Conservation (phyloP, 2,797 vertebrate genomes). For the Epinephelus coioides region DNA sequence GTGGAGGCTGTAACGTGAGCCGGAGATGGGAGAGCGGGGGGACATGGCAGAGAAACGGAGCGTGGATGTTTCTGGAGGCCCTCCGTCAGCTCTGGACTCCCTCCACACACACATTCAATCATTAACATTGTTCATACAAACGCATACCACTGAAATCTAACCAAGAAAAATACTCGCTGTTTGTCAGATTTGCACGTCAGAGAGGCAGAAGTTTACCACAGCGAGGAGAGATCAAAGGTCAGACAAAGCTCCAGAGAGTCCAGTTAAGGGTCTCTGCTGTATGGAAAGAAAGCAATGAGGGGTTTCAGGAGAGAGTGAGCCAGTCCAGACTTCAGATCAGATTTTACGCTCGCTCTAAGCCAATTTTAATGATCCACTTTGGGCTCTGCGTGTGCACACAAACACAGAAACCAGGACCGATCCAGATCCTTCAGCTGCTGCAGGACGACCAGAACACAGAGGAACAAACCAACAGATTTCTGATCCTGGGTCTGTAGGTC, state of each 20-base stretch:
- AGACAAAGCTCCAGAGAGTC: background rate
- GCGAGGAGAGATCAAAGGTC: constrained; percentile 39
- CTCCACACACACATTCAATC: constrained; percentile 61
- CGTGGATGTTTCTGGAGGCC: constrained; percentile 41
- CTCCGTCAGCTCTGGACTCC: constrained; percentile 25
- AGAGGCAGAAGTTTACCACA: constrained; percentile 39
- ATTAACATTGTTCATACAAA: constrained; percentile 69
- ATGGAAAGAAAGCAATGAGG: background rate
- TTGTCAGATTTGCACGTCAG: constrained; percentile 42
- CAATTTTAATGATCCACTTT: constrained; percentile 31
- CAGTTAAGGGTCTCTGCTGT: constrained; percentile 15
- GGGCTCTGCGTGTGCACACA: constrained; percentile 2
- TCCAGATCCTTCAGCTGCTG: background rate
- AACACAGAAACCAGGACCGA: constrained; percentile 9
- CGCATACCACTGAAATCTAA: constrained; percentile 54
- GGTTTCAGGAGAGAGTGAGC: no score
- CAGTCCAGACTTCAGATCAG: constrained; percentile 29
- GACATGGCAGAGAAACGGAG: constrained; percentile 21
- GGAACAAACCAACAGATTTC: no score
- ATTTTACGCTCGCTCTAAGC: constrained; percentile 23
- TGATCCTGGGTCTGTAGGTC: background rate
- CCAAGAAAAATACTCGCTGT: constrained; percentile 67
- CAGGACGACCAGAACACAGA: no score
- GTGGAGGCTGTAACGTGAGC: constrained; percentile 9
- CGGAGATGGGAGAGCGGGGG: background rate